Percentiles rank a stretch among this genome's conserved stretches.
Evolutionary conservation across 2,888 invertebrate species (phyloP).

Genomic region (Pristionchus entomophagus): DNA sequence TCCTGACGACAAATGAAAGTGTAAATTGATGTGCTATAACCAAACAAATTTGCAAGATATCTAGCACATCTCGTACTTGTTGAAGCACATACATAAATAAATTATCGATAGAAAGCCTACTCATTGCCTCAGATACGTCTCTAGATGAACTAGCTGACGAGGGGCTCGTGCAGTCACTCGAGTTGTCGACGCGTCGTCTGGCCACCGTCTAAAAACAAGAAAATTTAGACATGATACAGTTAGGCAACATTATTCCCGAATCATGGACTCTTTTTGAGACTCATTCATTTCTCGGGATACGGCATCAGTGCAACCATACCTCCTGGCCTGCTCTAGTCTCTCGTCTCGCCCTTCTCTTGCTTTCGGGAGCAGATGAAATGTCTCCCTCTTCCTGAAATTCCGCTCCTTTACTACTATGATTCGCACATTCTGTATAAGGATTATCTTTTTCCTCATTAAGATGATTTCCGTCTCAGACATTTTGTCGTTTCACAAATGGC

Average conservation of each 20-base stretch:
- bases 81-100: background rate
- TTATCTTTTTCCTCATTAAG: background rate
- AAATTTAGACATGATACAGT: too few relatives aligned
- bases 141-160: slow-evolving; percentile 71
- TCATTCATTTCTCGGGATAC: background rate
- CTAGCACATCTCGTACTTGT: background rate
- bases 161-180: slow-evolving; percentile 69
- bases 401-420: too few relatives aligned
- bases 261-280: background rate
- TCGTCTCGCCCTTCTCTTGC: slow-evolving; percentile 51
- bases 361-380: slow-evolving; percentile 18
- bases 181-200: slow-evolving; percentile 25
- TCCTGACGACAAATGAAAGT: too few relatives aligned
- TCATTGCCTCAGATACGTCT: slow-evolving; percentile 71
- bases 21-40: too few relatives aligned
- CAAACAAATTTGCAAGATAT: too few relatives aligned
- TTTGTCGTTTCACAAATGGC: too few relatives aligned
- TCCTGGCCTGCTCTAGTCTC: slow-evolving; percentile 52
- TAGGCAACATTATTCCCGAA: background rate
- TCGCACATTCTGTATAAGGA: too few relatives aligned
- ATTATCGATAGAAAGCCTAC: slow-evolving; percentile 52
- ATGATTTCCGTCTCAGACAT: background rate
- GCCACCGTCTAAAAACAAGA: too few relatives aligned
- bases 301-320: background rate
- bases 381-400: slow-evolving; percentile 23